These are phyloP conservation scores for Zingel zingel DNA, from an alignment of 2,113 vertebrate genomes.

Conservation along the genomic window DNA sequence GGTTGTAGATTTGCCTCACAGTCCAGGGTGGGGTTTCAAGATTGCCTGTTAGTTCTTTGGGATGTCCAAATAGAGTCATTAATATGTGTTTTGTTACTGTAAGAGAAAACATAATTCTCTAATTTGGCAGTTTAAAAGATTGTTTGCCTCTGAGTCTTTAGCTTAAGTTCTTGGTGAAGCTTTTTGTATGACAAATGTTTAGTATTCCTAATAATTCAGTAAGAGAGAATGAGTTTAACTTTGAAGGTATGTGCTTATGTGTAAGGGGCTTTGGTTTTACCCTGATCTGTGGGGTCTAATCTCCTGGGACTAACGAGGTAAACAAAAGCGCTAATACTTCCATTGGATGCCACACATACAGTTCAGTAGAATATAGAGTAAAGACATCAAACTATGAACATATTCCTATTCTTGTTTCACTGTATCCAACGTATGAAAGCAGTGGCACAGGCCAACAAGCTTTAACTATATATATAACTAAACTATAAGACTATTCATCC, in stretches of 20 bases:
- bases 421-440: neutral
- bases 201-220: neutral
- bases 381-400: neutral
- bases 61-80: neutral
- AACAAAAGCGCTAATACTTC: conserved; percentile 6
- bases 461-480: neutral
- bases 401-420: neutral
- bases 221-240: neutral
- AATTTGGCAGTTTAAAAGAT: neutral
- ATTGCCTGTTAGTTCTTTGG: neutral
- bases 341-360: neutral
- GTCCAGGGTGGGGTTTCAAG: conserved; percentile 46
- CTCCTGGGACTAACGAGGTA: neutral
- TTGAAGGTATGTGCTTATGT: neutral
- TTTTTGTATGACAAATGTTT: neutral
- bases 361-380: neutral
- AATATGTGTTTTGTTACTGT: neutral
- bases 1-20: neutral
- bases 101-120: neutral
- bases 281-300: neutral
- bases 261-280: neutral
- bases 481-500: neutral
- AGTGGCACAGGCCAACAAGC: neutral
- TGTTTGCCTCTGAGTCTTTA: neutral
- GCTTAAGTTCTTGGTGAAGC: neutral